These are phyloP conservation scores for Aptenodytes forsteri DNA, from an alignment of 2,113 vertebrate species.

Conservation along the genomic window DNA sequence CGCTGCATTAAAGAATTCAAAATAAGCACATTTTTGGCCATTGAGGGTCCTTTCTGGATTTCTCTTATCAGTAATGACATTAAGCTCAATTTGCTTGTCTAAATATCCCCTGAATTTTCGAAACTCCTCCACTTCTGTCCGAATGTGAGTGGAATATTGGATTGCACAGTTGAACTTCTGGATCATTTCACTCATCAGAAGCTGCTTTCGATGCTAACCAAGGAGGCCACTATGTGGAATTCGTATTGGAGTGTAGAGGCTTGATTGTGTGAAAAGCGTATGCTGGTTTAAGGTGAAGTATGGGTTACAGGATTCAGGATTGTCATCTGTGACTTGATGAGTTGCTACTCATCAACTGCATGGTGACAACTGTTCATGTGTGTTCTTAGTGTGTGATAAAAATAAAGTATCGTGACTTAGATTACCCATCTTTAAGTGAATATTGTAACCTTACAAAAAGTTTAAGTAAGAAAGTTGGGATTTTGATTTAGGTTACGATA, in stretches of 20 bases:
- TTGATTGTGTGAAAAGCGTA: not conserved
- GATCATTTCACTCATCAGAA: not conserved
- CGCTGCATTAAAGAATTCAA: not conserved
- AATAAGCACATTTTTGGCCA: not conserved
- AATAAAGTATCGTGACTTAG: not conserved
- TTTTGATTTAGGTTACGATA: not conserved
- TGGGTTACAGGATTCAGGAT: not conserved
- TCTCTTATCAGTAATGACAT: not conserved
- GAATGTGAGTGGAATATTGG: not conserved
- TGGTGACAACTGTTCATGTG: not conserved
- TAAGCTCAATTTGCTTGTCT: not conserved
- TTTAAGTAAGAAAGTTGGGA: not conserved
- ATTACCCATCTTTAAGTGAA: not conserved
- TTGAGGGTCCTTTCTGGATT: not conserved
- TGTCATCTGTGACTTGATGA: not conserved
- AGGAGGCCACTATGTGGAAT: not conserved
- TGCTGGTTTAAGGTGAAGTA: not conserved
- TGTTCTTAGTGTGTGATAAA: not conserved
- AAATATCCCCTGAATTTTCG: not conserved
- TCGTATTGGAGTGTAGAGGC: not conserved
- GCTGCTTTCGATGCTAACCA: not conserved
- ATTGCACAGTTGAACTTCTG: not conserved
- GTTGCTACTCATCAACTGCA: not conserved
- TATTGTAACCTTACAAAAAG: not conserved
- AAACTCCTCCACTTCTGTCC: not conserved